These are phyloP conservation scores for Drosophila busckii DNA, from an alignment of 1,140 invertebrate species.

Conservation along the genomic window DNA sequence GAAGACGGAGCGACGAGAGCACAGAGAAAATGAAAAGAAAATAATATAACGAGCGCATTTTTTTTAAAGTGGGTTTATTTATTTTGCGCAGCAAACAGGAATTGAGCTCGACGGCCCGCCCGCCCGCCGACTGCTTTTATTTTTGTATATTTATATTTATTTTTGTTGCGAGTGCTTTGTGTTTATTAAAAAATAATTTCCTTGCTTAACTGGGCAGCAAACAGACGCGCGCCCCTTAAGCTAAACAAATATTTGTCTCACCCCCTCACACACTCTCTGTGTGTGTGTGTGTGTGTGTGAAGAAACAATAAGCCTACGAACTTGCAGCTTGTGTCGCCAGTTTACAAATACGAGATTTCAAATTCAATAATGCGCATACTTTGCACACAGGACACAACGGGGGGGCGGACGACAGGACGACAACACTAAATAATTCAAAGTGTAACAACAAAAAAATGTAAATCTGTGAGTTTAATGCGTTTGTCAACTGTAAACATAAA, in stretches of 20 bases:
- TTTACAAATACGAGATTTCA: slow-evolving; percentile 29
- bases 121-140: background rate
- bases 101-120: background rate
- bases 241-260: too few relatives aligned
- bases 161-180: slow-evolving; percentile 51
- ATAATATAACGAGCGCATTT: slow-evolving; percentile 77
- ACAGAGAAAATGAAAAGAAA: slow-evolving; percentile 78
- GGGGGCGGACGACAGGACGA: slow-evolving; percentile 13
- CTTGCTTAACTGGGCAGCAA: slow-evolving; percentile 62
- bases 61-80: slow-evolving; percentile 77
- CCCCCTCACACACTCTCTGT: too few relatives aligned
- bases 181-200: slow-evolving; percentile 78
- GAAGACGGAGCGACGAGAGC: background rate
- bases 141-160: slow-evolving; percentile 10
- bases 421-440: slow-evolving; percentile 73
- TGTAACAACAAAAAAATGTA: slow-evolving; percentile 53
- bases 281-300: slow-evolving; percentile 6
- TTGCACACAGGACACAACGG: background rate
- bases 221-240: slow-evolving; percentile 21
- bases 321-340: slow-evolving; percentile 37
- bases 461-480: slow-evolving; percentile 78
- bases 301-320: slow-evolving; percentile 71
- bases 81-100: slow-evolving; percentile 46
- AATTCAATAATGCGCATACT: slow-evolving; percentile 72
- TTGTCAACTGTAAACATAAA: slow-evolving; percentile 76